phyloP scores from a whole-genome alignment of 2,113 vertebrate species.

The Physeter macrocephalus region DNA sequence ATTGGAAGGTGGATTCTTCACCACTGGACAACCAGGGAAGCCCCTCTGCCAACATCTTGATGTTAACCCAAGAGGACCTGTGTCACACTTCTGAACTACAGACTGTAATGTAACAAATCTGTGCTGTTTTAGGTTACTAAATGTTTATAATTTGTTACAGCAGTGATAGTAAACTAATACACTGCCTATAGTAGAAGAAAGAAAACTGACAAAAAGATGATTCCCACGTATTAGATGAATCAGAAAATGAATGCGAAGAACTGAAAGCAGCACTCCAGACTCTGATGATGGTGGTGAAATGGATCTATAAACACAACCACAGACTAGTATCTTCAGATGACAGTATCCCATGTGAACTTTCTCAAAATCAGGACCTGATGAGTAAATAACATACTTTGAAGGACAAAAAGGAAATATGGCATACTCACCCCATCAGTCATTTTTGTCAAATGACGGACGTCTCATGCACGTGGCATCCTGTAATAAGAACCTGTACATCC shows the following conservation, averaged over 20 bases:
- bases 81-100: background rate
- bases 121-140: background rate
- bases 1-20: too few relatives aligned
- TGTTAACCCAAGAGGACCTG: background rate
- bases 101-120: background rate
- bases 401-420: background rate
- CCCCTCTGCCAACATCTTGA: background rate
- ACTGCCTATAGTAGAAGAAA: background rate
- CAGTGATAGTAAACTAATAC: background rate
- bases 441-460: background rate
- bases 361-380: background rate
- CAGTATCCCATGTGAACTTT: background rate
- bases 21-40: too few relatives aligned
- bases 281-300: background rate
- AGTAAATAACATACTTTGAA: background rate
- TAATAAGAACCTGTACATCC: background rate
- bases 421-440: background rate
- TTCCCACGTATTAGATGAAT: background rate
- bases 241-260: background rate
- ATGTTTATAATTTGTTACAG: background rate
- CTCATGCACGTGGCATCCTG: background rate
- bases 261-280: background rate
- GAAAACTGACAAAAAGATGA: background rate
- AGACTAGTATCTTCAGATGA: background rate
- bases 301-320: background rate